phyloP scores from a whole-genome alignment of 2,888 invertebrate species.

The Timandra comae region DNA sequence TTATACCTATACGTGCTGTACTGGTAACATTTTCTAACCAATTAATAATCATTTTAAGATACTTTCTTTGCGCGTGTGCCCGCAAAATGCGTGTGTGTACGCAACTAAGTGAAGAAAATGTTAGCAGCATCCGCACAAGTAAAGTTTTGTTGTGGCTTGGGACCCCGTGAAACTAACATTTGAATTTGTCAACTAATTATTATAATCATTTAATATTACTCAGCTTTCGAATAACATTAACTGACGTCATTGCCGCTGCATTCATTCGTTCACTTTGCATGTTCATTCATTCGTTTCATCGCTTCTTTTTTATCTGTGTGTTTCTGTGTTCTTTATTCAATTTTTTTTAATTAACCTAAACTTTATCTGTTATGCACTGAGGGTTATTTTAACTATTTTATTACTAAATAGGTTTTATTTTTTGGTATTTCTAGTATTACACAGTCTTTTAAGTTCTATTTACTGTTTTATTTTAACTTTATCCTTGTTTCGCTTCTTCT shows the following conservation, averaged over 20 bases:
- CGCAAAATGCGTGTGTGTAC: background rate
- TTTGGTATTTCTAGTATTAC: background rate
- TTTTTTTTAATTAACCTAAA: conserved; percentile 14
- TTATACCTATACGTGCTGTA: conserved; percentile 25
- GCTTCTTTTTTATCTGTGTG: conserved; percentile 24
- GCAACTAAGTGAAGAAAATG: conserved; percentile 33
- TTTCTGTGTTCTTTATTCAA: conserved; percentile 20
- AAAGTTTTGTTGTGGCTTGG: conserved; percentile 76
- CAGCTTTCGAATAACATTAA: conserved; percentile 47
- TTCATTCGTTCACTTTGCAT: conserved; percentile 39
- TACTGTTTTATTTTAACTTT: conserved; percentile 23
- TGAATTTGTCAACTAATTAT: conserved; percentile 25
- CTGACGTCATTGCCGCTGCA: conserved; percentile 66
- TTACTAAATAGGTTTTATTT: background rate
- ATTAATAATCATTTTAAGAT: too few species aligned
- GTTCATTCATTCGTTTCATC: conserved; percentile 31
- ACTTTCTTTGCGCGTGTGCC: background rate
- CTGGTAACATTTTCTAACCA: conserved; percentile 36
- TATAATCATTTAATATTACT: conserved; percentile 42
- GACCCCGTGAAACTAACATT: conserved; percentile 45
- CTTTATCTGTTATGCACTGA: conserved; percentile 4
- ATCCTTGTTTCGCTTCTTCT: conserved; percentile 49
- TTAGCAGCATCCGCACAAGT: conserved; percentile 38
- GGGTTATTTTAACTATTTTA: background rate
- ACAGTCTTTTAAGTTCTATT: conserved; percentile 21